A percentile compares a stretch with the other conserved stretches of the same genome.
Evolutionary conservation across 1,140 invertebrate species (phyloP).

Genomic region (Laodelphax striatellus): DNA sequence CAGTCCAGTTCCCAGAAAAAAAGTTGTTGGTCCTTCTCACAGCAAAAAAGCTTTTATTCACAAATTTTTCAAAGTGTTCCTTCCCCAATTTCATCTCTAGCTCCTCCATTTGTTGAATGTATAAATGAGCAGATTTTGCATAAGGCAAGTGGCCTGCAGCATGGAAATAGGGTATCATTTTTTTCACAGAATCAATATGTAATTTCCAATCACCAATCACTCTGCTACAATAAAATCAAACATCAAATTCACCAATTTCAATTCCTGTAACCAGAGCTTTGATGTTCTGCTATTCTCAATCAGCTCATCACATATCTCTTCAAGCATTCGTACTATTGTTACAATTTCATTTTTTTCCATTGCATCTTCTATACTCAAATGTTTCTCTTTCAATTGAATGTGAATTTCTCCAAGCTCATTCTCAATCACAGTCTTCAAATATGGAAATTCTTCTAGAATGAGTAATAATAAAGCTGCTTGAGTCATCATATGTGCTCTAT

Average conservation of each 20-base stretch:
- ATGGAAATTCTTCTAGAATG: too few species aligned
- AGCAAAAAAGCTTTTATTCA: slow-evolving; percentile 7
- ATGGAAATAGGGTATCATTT: slow-evolving; percentile 29
- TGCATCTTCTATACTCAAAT: too few species aligned
- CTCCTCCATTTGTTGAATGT: slow-evolving; percentile 28
- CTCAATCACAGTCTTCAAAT: too few species aligned
- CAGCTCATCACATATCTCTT: too few species aligned
- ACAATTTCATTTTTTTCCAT: too few species aligned
- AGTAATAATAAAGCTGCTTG: too few species aligned
- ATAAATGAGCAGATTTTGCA: slow-evolving; percentile 29
- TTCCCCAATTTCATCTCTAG: slow-evolving; percentile 23
- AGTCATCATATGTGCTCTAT: too few species aligned
- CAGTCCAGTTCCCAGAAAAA: slow-evolving; percentile 26
- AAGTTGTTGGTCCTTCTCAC: slow-evolving; percentile 23
- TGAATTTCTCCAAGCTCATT: too few species aligned
- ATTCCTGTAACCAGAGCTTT: too few species aligned
- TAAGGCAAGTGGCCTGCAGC: slow-evolving; percentile 28
- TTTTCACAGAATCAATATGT: slow-evolving; percentile 19
- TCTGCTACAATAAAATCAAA: slow-evolving; percentile 8
- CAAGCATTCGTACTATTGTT: too few species aligned
- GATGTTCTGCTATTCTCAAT: too few species aligned
- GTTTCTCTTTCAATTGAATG: too few species aligned
- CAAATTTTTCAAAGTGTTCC: slow-evolving; percentile 17
- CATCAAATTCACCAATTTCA: background rate
- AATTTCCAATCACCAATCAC: slow-evolving; percentile 24